phyloP scores from a whole-genome alignment of 2,797 vertebrate genomes.

The Helostoma temminkii region DNA sequence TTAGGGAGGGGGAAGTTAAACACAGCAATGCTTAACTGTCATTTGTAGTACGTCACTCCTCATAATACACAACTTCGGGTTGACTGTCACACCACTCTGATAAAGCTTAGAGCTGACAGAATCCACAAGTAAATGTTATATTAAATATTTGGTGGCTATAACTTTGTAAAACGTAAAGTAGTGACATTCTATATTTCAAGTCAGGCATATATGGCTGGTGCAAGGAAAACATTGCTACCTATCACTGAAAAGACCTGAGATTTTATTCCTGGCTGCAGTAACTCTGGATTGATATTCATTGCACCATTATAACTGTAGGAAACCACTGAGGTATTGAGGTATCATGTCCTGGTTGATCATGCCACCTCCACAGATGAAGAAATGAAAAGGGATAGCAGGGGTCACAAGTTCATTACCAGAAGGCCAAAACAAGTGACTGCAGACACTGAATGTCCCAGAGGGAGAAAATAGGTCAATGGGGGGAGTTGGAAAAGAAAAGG shows the following conservation, averaged over 20 bases:
- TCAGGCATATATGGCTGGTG: too few relatives aligned
- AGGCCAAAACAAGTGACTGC: neutral
- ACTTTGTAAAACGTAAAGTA: too few relatives aligned
- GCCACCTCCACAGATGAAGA: slow-evolving; percentile 3
- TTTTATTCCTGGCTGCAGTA: neutral
- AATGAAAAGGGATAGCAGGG: neutral
- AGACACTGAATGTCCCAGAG: neutral
- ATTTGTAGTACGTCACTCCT: too few relatives aligned
- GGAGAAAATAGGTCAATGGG: neutral
- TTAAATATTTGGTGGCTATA: too few relatives aligned
- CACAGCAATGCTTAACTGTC: too few relatives aligned
- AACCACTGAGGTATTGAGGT: neutral
- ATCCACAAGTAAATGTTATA: neutral
- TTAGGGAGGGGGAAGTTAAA: too few relatives aligned
- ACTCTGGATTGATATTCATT: neutral
- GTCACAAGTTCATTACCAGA: neutral
- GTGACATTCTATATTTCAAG: too few relatives aligned
- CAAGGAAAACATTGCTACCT: too few relatives aligned
- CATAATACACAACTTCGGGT: too few relatives aligned
- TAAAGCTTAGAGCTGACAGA: neutral
- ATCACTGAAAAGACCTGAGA: neutral
- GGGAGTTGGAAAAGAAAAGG: neutral
- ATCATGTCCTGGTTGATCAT: neutral
- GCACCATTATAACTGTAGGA: neutral
- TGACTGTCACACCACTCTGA: too few relatives aligned